Conservation (phyloP, 2,888 invertebrate genomes). For the Ectropis crepuscularia region DNA sequence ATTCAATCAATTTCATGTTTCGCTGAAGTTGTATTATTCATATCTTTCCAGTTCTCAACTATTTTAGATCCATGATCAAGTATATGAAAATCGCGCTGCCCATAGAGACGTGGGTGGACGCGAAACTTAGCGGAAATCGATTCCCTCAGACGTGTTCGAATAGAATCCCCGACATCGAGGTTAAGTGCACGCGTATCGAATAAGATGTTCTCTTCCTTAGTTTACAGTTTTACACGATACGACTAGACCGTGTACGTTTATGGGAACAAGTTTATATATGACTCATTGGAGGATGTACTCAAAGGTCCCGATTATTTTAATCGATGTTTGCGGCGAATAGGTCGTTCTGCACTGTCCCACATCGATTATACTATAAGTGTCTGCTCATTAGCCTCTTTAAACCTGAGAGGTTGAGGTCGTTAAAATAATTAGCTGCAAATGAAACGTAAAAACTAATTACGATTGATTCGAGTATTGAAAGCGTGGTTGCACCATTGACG, state of each 20-base stretch:
- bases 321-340: conserved; percentile 38
- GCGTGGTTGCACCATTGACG: conserved; percentile 37
- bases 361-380: conserved; percentile 4
- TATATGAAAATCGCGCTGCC: conserved; percentile 50
- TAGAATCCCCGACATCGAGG: conserved; percentile 70
- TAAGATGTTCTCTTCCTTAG: conserved; percentile 62
- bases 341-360: conserved; percentile 26
- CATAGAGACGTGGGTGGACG: conserved; percentile 69
- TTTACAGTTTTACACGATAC: conserved; percentile 30
- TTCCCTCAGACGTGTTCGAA: conserved; percentile 63
- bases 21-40: not conserved
- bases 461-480: conserved; percentile 30
- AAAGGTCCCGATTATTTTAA: conserved; percentile 42
- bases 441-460: conserved; percentile 34
- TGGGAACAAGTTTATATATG: conserved; percentile 36
- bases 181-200: conserved; percentile 71
- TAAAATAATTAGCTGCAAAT: conserved; percentile 22
- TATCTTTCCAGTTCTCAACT: not conserved
- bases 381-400: not conserved
- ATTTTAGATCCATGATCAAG: conserved; percentile 57
- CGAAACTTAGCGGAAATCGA: conserved; percentile 72
- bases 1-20: no score
- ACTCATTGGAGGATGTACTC: conserved; percentile 38
- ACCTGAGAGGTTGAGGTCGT: not conserved
- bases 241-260: conserved; percentile 26